phyloP scores from a whole-genome alignment of 2,113 vertebrate genomes.

The Leuciscus idus region DNA sequence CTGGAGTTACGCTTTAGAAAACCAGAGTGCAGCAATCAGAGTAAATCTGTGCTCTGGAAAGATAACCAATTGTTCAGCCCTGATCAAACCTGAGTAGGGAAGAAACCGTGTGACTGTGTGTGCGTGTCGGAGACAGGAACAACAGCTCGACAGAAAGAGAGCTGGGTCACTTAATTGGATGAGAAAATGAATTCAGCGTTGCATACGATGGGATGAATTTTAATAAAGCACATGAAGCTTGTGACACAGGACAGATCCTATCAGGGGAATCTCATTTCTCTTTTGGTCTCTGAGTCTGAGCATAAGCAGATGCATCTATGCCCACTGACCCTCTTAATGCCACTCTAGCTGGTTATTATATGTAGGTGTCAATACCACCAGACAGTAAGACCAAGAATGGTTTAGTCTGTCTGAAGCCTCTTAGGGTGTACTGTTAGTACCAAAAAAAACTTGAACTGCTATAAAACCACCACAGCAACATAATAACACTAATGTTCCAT shows the following conservation, averaged over 20 bases:
- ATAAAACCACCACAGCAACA: neutral
- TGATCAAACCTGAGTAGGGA: constrained; percentile 27
- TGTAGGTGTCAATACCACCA: constrained; percentile 16
- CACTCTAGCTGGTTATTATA: constrained; percentile 11
- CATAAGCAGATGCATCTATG: constrained; percentile 11
- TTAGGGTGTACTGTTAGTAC: neutral
- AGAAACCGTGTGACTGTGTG: constrained; percentile 15
- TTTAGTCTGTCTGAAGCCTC: neutral
- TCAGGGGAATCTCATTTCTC: constrained; percentile 44
- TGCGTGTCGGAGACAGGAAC: neutral
- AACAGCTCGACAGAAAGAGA: constrained; percentile 5
- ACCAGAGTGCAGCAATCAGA: constrained; percentile 42
- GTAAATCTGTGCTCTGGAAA: constrained; percentile 27
- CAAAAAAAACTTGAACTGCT: neutral
- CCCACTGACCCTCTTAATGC: neutral
- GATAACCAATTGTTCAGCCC: constrained; percentile 41
- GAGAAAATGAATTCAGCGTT: constrained; percentile 47
- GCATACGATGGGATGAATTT: constrained; percentile 40
- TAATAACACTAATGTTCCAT: neutral
- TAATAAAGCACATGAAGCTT: constrained; percentile 40
- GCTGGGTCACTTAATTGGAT: constrained; percentile 52
- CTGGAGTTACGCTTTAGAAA: constrained; percentile 18
- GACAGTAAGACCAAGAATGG: neutral
- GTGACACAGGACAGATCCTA: constrained; percentile 42
- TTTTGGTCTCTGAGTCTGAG: neutral